phyloP scores from a whole-genome alignment of 2,113 vertebrate species.

The Tychaedon coryphoeus region DNA sequence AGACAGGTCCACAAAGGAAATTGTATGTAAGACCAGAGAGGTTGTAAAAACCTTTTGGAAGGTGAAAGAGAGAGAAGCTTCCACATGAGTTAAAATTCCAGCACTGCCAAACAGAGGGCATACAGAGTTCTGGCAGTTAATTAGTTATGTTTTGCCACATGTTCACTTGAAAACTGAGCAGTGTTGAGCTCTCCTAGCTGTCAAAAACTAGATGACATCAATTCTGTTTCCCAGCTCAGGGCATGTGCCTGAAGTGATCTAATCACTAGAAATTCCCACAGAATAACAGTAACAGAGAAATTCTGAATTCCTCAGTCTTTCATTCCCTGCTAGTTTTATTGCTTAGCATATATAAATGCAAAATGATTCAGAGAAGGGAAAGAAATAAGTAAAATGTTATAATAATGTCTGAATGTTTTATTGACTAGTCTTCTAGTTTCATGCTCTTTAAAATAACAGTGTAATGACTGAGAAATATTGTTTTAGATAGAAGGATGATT shows the following conservation, averaged over 20 bases:
- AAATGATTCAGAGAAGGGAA: not conserved
- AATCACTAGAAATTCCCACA: rapidly evolving
- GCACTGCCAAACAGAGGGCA: not conserved
- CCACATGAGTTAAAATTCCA: not conserved
- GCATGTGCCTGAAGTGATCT: not conserved
- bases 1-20: not conserved
- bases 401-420: not conserved
- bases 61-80: not conserved
- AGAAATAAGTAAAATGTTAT: not conserved
- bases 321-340: not conserved
- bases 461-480: not conserved
- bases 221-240: not conserved
- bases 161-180: not conserved
- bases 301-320: not conserved
- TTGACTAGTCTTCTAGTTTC: not conserved
- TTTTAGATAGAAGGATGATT: not conserved
- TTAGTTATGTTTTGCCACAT: not conserved
- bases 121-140: not conserved
- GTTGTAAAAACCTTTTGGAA: not conserved
- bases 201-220: not conserved
- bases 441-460: not conserved
- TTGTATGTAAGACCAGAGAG: not conserved
- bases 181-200: not conserved
- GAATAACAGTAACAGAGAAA: not conserved
- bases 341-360: not conserved